These are phyloP conservation scores for Chiloscyllium plagiosum DNA, from an alignment of 2,113 vertebrate species.

Conservation along the genomic window DNA sequence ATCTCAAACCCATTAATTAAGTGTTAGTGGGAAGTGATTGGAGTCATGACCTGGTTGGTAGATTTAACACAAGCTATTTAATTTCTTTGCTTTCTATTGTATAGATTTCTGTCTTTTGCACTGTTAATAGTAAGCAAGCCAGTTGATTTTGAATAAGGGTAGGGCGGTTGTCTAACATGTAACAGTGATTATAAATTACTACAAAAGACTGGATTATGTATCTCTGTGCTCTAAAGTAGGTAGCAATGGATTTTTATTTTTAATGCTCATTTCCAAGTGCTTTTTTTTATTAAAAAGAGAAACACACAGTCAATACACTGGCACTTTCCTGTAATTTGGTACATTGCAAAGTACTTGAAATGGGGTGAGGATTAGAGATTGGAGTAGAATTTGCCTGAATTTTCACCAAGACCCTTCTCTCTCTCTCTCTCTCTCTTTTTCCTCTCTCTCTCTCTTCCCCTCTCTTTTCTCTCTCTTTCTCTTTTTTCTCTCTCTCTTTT, in stretches of 20 bases:
- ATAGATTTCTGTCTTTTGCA: conserved; percentile 29
- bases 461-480: too few species aligned
- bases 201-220: conserved; percentile 36
- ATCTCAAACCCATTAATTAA: conserved; percentile 23
- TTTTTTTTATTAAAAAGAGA: conserved; percentile 50
- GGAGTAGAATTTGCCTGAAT: conserved; percentile 37
- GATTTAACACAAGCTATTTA: conserved; percentile 29
- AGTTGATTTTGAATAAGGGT: conserved; percentile 22
- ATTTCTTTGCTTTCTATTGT: conserved; percentile 5
- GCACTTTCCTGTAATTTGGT: conserved; percentile 64
- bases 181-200: conserved; percentile 36
- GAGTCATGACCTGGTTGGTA: conserved; percentile 29
- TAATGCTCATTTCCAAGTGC: conserved; percentile 51
- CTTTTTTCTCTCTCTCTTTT: conserved; percentile 44
- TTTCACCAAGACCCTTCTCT: neutral
- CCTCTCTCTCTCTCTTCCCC: too few species aligned
- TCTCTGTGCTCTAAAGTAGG: conserved; percentile 52
- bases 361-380: conserved; percentile 41
- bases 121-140: neutral
- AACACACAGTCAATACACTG: conserved; percentile 51
- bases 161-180: conserved; percentile 23
- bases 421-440: too few species aligned
- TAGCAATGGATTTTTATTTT: conserved; percentile 43
- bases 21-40: conserved; percentile 30
- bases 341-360: conserved; percentile 52